phyloP scores from a whole-genome alignment of 1,140 invertebrate genomes.

The Adelges cooleyi region DNA sequence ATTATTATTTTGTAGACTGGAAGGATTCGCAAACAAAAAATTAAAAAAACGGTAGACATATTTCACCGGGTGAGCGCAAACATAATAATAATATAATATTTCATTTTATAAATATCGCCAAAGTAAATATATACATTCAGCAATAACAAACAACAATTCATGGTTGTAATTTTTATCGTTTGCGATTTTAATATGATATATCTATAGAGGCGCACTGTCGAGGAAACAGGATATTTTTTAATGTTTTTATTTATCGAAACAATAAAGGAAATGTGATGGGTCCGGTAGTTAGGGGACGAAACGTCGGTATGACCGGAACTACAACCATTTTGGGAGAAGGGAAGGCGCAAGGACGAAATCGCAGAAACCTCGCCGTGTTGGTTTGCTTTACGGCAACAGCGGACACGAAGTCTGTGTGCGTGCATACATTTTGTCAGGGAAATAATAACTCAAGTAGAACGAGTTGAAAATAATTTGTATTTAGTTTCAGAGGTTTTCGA shows the following conservation, averaged over 20 bases:
- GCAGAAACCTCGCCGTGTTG: neutral
- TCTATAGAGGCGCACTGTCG: neutral
- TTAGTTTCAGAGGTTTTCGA: neutral
- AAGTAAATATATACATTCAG: too few relatives aligned
- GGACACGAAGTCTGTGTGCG: neutral
- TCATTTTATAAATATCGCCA: too few relatives aligned
- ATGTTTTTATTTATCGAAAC: conserved; percentile 21
- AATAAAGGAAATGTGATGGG: conserved; percentile 20
- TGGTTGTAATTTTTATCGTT: too few relatives aligned
- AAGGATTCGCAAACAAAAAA: too few relatives aligned
- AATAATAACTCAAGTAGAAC: conserved; percentile 17
- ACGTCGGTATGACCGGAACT: conserved; percentile 11
- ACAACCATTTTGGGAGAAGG: neutral
- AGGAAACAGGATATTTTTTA: neutral
- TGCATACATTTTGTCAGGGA: neutral
- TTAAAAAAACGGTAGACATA: too few relatives aligned
- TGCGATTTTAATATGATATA: too few relatives aligned
- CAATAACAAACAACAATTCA: too few relatives aligned
- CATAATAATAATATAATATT: too few relatives aligned
- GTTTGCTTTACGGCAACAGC: neutral
- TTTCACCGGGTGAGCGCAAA: too few relatives aligned
- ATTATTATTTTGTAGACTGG: too few relatives aligned
- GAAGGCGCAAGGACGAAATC: neutral
- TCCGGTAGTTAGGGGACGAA: neutral
- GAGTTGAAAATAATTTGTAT: conserved; percentile 12